phyloP scores from a whole-genome alignment of 1,140 invertebrate species.

The Lasioglossum albipes region DNA sequence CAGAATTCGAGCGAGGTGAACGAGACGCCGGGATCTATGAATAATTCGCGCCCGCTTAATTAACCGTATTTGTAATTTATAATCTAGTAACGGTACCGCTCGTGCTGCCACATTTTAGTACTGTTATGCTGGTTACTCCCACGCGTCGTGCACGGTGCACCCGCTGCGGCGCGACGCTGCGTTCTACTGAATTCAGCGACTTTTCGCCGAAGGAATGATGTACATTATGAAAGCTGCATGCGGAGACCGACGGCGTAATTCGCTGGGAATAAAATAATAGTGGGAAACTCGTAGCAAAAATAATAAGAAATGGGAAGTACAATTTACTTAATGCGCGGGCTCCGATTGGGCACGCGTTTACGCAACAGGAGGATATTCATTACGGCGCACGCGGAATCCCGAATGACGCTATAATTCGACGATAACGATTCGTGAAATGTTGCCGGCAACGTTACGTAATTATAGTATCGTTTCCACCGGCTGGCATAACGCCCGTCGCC shows the following conservation, averaged over 20 bases:
- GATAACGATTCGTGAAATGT: constrained; percentile 26
- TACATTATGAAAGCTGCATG: not conserved
- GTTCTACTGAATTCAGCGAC: not conserved
- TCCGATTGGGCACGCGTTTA: constrained; percentile 2
- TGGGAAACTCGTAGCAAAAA: not conserved
- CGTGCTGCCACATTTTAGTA: constrained; percentile 15
- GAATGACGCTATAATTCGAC: constrained; percentile 6
- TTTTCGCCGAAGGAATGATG: not conserved
- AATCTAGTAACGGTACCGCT: constrained; percentile 26
- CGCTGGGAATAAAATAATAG: too few species aligned
- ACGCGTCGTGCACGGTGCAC: not conserved
- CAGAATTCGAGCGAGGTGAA: not conserved
- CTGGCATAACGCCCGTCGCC: not conserved
- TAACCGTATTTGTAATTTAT: constrained; percentile 19
- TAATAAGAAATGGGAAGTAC: too few species aligned
- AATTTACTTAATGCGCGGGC: not conserved
- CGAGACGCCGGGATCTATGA: constrained; percentile 14
- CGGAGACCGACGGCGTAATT: too few species aligned
- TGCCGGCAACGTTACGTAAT: constrained; percentile 1
- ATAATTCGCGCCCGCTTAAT: constrained; percentile 1
- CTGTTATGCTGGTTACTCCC: constrained; percentile 27
- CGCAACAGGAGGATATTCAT: not conserved
- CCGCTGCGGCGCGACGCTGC: too few species aligned
- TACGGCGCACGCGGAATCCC: not conserved
- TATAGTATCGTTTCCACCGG: not conserved